These are phyloP conservation scores for Phalacrocorax carbo DNA, from an alignment of 2,113 vertebrate genomes.

Conservation along the genomic window DNA sequence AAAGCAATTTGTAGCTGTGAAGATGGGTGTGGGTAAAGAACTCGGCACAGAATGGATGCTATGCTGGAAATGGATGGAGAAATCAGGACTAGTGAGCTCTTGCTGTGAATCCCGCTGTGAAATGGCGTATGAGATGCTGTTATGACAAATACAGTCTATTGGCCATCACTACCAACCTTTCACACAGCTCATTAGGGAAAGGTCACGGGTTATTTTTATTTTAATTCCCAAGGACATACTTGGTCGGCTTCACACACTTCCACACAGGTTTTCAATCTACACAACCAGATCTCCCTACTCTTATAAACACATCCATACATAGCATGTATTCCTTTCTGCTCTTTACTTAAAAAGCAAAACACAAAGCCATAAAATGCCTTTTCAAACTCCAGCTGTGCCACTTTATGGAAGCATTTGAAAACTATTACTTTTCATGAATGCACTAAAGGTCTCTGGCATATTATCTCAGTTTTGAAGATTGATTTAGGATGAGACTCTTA, in stretches of 20 bases:
- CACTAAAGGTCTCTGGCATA: neutral
- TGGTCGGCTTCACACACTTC: constrained; percentile 30
- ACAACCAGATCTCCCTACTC: neutral
- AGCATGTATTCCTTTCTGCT: constrained; percentile 1
- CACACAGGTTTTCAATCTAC: constrained; percentile 8
- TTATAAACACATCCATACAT: constrained; percentile 2
- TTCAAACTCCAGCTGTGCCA: constrained; percentile 40
- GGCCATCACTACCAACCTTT: constrained; percentile 45
- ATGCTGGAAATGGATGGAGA: neutral
- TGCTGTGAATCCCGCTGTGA: constrained; percentile 40
- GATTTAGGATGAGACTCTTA: constrained; percentile 2
- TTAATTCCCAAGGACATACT: constrained; percentile 19
- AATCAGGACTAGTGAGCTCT: constrained; percentile 12
- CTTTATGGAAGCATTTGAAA: constrained; percentile 52
- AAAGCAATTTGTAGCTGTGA: neutral
- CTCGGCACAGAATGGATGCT: neutral
- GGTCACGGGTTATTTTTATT: constrained; percentile 41
- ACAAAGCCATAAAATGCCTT: constrained; percentile 41
- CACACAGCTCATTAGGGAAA: constrained; percentile 54
- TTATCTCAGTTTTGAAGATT: neutral
- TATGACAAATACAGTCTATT: constrained; percentile 31
- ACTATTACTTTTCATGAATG: constrained; percentile 28
- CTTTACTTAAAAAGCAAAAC: constrained; percentile 22
- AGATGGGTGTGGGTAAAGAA: neutral
- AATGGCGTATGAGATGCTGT: constrained; percentile 5